Conservation (phyloP, 2,797 vertebrate species). For the Carapus acus region DNA sequence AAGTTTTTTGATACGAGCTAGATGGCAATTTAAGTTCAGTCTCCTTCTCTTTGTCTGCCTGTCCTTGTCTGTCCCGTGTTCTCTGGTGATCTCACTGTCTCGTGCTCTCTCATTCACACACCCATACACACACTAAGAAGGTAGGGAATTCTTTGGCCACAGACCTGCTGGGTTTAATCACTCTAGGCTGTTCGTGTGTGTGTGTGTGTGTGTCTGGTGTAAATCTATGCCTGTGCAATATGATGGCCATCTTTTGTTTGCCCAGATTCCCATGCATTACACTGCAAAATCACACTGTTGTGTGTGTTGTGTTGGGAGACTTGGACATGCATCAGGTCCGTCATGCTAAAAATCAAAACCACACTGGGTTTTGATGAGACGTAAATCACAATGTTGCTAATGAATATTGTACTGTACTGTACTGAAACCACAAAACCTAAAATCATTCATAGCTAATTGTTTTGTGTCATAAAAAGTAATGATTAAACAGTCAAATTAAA, state of each 20-base stretch:
- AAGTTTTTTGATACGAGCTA: conserved; percentile 30
- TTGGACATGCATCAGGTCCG: conserved; percentile 4
- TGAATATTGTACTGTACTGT: too few species aligned
- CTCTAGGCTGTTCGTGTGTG: conserved; percentile 25
- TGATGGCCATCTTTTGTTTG: conserved; percentile 55
- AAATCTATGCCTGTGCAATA: conserved; percentile 5
- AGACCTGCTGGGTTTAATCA: conserved; percentile 65
- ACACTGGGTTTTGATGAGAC: too few species aligned
- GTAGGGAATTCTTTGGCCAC: conserved; percentile 38
- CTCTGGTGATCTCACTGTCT: too few species aligned
- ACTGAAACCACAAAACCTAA: too few species aligned
- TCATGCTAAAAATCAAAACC: too few species aligned
- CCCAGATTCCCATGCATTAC: conserved; percentile 61
- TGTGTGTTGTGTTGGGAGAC: conserved; percentile 61
- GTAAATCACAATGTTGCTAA: too few species aligned
- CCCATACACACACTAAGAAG: conserved; percentile 28
- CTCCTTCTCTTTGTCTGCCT: too few species aligned
- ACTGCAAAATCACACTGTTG: conserved; percentile 50
- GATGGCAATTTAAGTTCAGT: conserved; percentile 29
- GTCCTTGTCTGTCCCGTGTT: too few species aligned
- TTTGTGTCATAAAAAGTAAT: too few species aligned
- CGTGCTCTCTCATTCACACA: conserved; percentile 10
- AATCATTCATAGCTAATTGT: too few species aligned
- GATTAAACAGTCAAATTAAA: too few species aligned
- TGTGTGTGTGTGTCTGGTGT: conserved; percentile 3